Conservation (phyloP, 2,888 invertebrate genomes). For the Erannis defoliaria region DNA sequence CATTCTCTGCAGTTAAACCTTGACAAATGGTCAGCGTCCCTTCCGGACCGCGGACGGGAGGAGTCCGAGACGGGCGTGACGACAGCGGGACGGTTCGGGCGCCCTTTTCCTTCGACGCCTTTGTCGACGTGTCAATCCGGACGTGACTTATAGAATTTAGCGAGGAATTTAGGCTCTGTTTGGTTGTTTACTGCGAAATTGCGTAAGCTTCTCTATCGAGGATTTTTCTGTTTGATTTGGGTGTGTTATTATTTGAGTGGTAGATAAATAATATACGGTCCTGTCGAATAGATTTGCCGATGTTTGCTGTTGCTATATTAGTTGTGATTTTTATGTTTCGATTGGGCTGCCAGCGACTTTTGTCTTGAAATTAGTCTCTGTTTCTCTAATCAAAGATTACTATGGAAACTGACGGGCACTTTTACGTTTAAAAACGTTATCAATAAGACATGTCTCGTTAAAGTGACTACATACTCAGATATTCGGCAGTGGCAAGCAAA, state of each 20-base stretch:
- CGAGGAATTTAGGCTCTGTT: constrained; percentile 50
- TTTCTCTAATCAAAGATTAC: too few species aligned
- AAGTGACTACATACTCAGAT: too few species aligned
- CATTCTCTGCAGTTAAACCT: constrained; percentile 57
- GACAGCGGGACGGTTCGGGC: constrained; percentile 46
- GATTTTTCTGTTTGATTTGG: constrained; percentile 33
- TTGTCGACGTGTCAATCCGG: constrained; percentile 48
- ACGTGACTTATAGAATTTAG: constrained; percentile 68
- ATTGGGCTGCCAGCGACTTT: not conserved
- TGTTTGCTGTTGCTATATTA: not conserved
- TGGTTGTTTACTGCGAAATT: constrained; percentile 39
- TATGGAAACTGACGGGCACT: too few species aligned
- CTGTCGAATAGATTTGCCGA: not conserved
- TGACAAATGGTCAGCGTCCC: constrained; percentile 70
- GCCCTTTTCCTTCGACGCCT: constrained; percentile 33
- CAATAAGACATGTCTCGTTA: too few species aligned
- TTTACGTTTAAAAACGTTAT: too few species aligned
- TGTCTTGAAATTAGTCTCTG: too few species aligned
- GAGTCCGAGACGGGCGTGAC: constrained; percentile 50
- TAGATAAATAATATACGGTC: constrained; percentile 5
- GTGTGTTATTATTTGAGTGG: constrained; percentile 28
- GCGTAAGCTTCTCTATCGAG: constrained; percentile 31
- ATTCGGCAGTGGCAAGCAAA: too few species aligned
- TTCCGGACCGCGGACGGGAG: constrained; percentile 41
- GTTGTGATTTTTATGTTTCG: not conserved